Evolutionary conservation across 1,140 invertebrate species (phyloP), one percentile per base, ranked within the genome.

Genomic region (Brachionus calyciflorus): DNA sequence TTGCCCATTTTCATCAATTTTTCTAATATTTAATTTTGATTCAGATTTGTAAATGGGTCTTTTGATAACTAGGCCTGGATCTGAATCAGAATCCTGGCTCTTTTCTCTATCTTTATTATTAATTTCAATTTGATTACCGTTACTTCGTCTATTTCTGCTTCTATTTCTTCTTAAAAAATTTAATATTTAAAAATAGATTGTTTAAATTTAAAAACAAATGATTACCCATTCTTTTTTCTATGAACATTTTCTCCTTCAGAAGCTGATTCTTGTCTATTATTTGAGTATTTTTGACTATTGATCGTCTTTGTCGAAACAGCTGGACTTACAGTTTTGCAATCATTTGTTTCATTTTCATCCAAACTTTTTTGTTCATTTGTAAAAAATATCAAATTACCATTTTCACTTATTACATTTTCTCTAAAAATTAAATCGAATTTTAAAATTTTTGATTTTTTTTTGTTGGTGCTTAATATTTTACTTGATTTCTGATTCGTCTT

Each of bases 231-330:
- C 17, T 41, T 65, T 37, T 37, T 17, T 44, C 37, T 65, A n/a
- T 65, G 60, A n/a, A 19, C 60, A 24, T 41, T 44, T 65, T 65
- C 60, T 3, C 60, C 60, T 65, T 65, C 60, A 9, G 60, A 65
- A 26, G 60, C 40, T 1, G 60, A 65, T 44, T 65, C 60, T 65
- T 41, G 37, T 24, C 60, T 41, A 4, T 10, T 9, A 26, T 46
- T 46, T 3, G 19, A 44, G 2, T 9, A 17, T 10, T 65, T 41
- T 14, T 37, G 7, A 65, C 60, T 65, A 14, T 24, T 65, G 5
- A 14, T 17, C 7, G 60, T 44, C 24, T 65, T 65, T 1, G n/a
- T 65, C 44, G 60, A 65, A 24, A 65, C 19, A 44, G 21, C 60
- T 12, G 60, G 60, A 65, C 60, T 65, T 5, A 24, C 41, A 26